Conservation (phyloP, 1,140 invertebrate genomes). For the Drosophila dunni region DNA sequence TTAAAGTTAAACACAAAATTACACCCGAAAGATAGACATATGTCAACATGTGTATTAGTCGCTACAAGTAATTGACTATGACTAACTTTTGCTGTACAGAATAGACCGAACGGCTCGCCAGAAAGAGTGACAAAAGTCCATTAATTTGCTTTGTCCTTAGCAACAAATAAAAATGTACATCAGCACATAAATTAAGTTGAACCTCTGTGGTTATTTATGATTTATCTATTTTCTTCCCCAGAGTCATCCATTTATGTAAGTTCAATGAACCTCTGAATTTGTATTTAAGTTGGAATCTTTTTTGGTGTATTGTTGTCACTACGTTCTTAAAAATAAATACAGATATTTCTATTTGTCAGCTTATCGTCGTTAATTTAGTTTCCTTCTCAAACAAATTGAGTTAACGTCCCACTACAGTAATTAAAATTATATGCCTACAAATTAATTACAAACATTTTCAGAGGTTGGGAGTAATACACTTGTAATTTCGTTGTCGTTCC, state of each 20-base stretch:
- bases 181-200: neutral
- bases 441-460: neutral
- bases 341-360: too few relatives aligned
- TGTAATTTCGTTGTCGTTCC: too few relatives aligned
- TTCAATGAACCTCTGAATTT: neutral
- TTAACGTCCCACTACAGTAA: conserved; percentile 15
- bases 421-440: conserved; percentile 9
- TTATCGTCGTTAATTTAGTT: too few relatives aligned
- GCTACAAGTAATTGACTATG: conserved; percentile 55
- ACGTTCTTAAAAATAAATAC: too few relatives aligned
- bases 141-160: neutral
- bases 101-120: neutral
- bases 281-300: too few relatives aligned
- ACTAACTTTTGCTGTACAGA: neutral
- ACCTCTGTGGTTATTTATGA: neutral
- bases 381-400: neutral
- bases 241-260: neutral
- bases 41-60: conserved; percentile 65
- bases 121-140: neutral
- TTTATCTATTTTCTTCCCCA: neutral
- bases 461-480: too few relatives aligned
- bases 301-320: too few relatives aligned
- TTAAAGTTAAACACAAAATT: conserved; percentile 29
- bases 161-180: neutral
- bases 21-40: conserved; percentile 38